Conservation (phyloP, 2,888 invertebrate genomes). For the Drosophila diplacantha region DNA sequence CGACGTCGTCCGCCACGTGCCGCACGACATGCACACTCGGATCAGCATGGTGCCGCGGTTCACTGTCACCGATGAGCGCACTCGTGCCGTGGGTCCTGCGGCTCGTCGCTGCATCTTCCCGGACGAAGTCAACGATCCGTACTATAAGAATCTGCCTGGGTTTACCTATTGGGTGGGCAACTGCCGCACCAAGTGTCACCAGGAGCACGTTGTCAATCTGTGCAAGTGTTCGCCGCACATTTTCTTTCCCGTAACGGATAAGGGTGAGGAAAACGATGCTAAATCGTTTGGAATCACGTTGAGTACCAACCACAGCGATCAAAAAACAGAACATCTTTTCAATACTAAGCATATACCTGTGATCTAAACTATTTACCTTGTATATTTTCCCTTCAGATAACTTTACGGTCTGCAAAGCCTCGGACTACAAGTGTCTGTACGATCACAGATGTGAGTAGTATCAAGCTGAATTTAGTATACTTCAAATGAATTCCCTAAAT, state of each 20-base stretch:
- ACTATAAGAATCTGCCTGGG: conserved; percentile 71
- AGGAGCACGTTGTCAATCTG: conserved; percentile 65
- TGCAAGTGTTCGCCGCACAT: conserved; percentile 73
- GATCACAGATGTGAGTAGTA: conserved; percentile 64
- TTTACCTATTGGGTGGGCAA: conserved; percentile 72
- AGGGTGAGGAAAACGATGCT: conserved; percentile 42
- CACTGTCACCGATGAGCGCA: conserved; percentile 57
- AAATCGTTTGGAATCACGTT: too few species aligned
- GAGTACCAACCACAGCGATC: too few species aligned
- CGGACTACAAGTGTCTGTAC: conserved; percentile 71
- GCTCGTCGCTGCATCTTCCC: conserved; percentile 69
- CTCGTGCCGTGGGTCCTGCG: conserved; percentile 55
- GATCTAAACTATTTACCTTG: too few species aligned
- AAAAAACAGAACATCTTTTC: too few species aligned
- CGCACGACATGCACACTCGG: conserved; percentile 54
- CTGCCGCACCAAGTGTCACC: conserved; percentile 74
- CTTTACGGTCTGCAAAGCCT: conserved; percentile 65
- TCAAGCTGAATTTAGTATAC: too few species aligned
- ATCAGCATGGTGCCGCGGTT: conserved; percentile 62
- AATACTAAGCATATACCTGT: too few species aligned
- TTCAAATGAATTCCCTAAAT: not conserved
- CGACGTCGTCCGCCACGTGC: conserved; percentile 52
- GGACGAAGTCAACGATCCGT: conserved; percentile 58
- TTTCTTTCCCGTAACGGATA: conserved; percentile 65
- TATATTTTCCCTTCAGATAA: conserved; percentile 55